Percentiles rank a stretch among this genome's conserved stretches.
Conservation (phyloP, 2,888 invertebrate genomes). For the Drosophila melanosoma region DNA sequence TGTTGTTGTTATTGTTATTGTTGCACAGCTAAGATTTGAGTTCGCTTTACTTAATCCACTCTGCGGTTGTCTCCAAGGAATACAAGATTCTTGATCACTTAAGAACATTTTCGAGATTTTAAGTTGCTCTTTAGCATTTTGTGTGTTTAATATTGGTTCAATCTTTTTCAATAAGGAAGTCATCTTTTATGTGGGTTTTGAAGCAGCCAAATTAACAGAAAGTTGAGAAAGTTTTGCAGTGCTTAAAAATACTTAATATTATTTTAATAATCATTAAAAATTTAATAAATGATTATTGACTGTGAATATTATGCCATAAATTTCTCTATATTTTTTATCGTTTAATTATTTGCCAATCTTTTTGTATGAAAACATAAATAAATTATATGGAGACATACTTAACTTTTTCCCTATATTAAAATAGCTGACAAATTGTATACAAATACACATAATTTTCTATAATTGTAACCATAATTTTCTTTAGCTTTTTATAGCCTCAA, state of each 20-base stretch:
- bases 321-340: not conserved
- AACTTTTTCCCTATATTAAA: not conserved
- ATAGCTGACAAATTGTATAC: conserved; percentile 4
- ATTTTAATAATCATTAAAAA: not conserved
- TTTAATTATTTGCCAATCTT: not conserved
- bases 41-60: conserved; percentile 53
- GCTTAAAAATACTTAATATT: not conserved
- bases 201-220: not conserved
- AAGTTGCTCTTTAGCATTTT: conserved; percentile 15
- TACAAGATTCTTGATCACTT: conserved; percentile 39
- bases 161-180: conserved; percentile 26
- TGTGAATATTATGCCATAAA: not conserved
- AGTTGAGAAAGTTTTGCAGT: not conserved
- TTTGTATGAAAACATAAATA: not conserved
- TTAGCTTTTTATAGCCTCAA: conserved; percentile 22
- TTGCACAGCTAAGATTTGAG: conserved; percentile 12
- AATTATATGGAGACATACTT: not conserved
- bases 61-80: conserved; percentile 41
- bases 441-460: conserved; percentile 4
- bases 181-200: conserved; percentile 12
- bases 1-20: conserved; percentile 6
- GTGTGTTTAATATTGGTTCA: conserved; percentile 38
- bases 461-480: not conserved
- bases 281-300: not conserved
- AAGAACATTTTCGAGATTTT: conserved; percentile 15